These are phyloP conservation scores for Tiaroga cobitis DNA, from an alignment of 2,797 vertebrate genomes.

Conservation along the genomic window DNA sequence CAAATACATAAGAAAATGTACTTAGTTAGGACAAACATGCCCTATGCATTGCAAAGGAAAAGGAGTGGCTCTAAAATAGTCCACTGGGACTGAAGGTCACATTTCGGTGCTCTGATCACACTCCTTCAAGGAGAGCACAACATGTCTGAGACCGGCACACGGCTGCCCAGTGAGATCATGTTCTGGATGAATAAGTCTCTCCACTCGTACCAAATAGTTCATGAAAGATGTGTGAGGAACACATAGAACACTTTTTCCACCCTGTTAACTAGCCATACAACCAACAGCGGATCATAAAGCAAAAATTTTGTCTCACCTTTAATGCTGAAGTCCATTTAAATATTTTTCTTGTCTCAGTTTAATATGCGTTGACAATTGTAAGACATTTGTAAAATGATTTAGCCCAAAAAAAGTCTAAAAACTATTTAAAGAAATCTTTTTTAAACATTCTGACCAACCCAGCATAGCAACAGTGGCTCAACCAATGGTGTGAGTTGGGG, in stretches of 20 bases:
- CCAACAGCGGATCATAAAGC: neutral
- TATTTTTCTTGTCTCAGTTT: neutral
- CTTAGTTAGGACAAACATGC: slow-evolving; percentile 2
- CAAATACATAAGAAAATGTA: neutral
- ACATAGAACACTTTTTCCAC: neutral
- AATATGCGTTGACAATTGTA: neutral
- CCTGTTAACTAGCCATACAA: neutral
- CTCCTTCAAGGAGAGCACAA: slow-evolving; percentile 53
- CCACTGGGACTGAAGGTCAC: slow-evolving; percentile 68
- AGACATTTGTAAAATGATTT: neutral
- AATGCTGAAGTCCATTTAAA: neutral
- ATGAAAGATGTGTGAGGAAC: slow-evolving; percentile 26
- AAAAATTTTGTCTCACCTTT: neutral
- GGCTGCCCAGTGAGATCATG: slow-evolving; percentile 55
- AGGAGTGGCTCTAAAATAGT: slow-evolving; percentile 73
- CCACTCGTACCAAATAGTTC: slow-evolving; percentile 21
- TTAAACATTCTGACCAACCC: neutral
- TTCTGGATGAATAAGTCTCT: slow-evolving; percentile 38
- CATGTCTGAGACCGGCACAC: slow-evolving; percentile 32
- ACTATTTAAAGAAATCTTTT: neutral
- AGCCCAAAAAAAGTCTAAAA: neutral
- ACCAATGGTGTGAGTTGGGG: neutral
- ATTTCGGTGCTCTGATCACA: slow-evolving; percentile 77
- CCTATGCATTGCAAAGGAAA: slow-evolving; percentile 51
- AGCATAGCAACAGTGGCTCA: neutral